These are phyloP conservation scores for Trogon melanurus DNA, from an alignment of 2,113 vertebrate genomes.

Conservation along the genomic window DNA sequence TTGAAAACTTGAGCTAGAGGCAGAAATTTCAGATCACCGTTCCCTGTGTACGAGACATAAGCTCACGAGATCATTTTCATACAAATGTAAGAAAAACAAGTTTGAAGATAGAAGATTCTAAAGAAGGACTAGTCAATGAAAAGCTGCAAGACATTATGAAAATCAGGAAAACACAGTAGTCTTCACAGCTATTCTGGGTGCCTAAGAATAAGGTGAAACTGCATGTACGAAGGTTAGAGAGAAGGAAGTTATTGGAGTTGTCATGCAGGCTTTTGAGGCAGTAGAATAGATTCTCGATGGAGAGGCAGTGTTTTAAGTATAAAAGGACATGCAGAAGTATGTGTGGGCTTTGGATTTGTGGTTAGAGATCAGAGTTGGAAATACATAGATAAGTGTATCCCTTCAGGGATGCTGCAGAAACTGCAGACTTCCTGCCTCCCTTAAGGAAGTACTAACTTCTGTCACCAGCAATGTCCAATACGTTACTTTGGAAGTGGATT, in stretches of 20 bases:
- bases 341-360: not conserved
- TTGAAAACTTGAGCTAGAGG: not conserved
- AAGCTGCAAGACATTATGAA: not conserved
- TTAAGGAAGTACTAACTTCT: not conserved
- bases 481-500: not conserved
- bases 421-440: not conserved
- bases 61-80: not conserved
- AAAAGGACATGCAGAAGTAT: not conserved
- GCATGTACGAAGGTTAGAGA: not conserved
- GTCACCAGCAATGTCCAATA: not conserved
- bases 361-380: not conserved
- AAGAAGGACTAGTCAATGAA: not conserved
- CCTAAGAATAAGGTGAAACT: not conserved
- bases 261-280: not conserved
- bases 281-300: not conserved
- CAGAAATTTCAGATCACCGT: not conserved
- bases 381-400: not conserved
- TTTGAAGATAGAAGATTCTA: not conserved
- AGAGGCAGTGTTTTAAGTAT: not conserved
- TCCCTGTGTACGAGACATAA: not conserved
- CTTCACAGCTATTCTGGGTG: not conserved
- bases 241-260: not conserved
- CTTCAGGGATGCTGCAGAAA: not conserved
- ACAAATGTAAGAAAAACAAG: not conserved
- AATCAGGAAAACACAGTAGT: not conserved